Conservation (phyloP, 2,113 vertebrate species). For the Anoura caudifer region DNA sequence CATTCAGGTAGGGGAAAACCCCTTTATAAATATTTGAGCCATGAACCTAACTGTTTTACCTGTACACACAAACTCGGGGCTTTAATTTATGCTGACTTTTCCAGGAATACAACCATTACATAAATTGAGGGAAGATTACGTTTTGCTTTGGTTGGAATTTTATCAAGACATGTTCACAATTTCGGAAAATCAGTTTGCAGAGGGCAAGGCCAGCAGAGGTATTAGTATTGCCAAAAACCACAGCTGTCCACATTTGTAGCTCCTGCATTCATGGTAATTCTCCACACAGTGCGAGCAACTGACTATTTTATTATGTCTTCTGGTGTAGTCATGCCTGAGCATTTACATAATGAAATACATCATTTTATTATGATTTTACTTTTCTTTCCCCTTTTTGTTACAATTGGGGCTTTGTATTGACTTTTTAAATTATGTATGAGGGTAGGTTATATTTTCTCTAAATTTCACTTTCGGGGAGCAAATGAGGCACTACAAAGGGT, state of each 20-base stretch:
- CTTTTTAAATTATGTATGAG: background rate
- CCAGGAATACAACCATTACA: background rate
- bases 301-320: constrained; percentile 11
- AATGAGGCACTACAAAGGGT: background rate
- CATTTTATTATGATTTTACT: constrained; percentile 17
- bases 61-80: background rate
- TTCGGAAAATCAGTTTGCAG: constrained; percentile 40
- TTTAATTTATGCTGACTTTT: constrained; percentile 9
- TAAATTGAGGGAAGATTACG: background rate
- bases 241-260: constrained; percentile 42
- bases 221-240: constrained; percentile 38
- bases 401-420: background rate
- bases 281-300: background rate
- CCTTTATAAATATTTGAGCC: background rate
- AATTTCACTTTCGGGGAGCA: constrained; percentile 35
- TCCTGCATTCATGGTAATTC: background rate
- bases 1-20: background rate
- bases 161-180: constrained; percentile 11
- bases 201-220: background rate
- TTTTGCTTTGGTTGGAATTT: constrained; percentile 37
- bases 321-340: background rate
- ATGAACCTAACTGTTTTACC: background rate
- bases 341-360: constrained; percentile 36
- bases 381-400: constrained; percentile 30
- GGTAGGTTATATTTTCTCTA: background rate